Conservation (phyloP, 2,888 invertebrate genomes). For the Leptinotarsa tumamoca region DNA sequence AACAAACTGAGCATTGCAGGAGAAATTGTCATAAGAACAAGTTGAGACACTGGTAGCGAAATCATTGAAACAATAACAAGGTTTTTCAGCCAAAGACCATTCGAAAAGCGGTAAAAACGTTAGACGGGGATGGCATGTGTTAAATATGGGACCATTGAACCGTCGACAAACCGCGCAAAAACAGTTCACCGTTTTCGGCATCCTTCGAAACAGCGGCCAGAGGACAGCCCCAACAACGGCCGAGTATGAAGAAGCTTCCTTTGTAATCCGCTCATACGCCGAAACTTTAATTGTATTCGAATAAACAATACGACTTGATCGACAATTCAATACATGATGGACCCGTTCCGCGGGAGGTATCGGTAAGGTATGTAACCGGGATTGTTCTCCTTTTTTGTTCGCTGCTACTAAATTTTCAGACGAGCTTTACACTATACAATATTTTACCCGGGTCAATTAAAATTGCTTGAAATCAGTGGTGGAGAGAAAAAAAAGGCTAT, state of each 20-base stretch:
- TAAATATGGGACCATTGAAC: constrained; percentile 45
- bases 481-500: constrained; percentile 12
- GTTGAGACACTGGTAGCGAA: neutral
- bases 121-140: constrained; percentile 37
- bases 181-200: constrained; percentile 42
- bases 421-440: constrained; percentile 53
- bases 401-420: constrained; percentile 57
- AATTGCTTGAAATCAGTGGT: constrained; percentile 49
- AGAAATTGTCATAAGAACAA: too few species aligned
- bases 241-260: constrained; percentile 50
- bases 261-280: constrained; percentile 59
- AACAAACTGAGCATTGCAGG: too few species aligned
- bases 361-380: constrained; percentile 52
- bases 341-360: constrained; percentile 58
- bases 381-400: constrained; percentile 55
- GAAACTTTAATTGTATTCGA: constrained; percentile 62
- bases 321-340: constrained; percentile 62
- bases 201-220: constrained; percentile 32
- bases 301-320: constrained; percentile 62
- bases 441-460: constrained; percentile 57
- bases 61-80: neutral
- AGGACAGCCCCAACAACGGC: constrained; percentile 19
- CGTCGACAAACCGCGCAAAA: constrained; percentile 32
- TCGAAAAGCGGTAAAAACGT: constrained; percentile 27
- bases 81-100: neutral